These are phyloP conservation scores for Phodopus roborovskii DNA, from an alignment of 2,113 vertebrate genomes.

Conservation along the genomic window DNA sequence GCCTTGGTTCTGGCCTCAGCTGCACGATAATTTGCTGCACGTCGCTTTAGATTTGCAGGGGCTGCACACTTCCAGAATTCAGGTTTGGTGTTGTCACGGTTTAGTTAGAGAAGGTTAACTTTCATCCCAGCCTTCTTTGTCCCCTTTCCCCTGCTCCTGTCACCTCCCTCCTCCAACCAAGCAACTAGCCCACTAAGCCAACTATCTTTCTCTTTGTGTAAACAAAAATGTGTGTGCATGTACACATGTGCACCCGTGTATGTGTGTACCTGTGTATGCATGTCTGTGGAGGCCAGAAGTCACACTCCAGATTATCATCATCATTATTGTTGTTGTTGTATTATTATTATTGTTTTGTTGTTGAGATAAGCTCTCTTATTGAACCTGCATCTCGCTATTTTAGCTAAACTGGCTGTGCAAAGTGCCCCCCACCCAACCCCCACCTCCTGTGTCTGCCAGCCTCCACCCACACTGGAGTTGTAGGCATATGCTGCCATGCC, in stretches of 20 bases:
- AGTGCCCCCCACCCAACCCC: neutral
- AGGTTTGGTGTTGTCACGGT: neutral
- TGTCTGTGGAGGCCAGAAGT: neutral
- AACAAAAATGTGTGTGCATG: neutral
- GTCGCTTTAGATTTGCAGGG: constrained; percentile 10
- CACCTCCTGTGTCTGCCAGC: neutral
- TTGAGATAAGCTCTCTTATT: neutral
- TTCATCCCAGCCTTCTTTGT: neutral
- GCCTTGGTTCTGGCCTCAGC: neutral
- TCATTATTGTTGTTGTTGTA: neutral
- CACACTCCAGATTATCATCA: no score
- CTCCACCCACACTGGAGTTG: neutral
- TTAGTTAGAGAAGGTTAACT: neutral
- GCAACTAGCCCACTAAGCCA: no score
- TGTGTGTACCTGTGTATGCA: neutral
- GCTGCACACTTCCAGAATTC: neutral
- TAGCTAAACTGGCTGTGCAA: no score
- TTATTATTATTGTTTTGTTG: neutral
- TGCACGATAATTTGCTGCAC: neutral
- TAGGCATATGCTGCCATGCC: rapidly evolving
- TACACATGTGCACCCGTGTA: neutral
- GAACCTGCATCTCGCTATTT: neutral
- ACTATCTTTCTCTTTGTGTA: neutral
- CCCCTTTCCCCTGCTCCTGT: neutral
- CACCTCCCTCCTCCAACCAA: neutral